Conservation (phyloP, 1,140 invertebrate species). For the Aporrectodea caliginosa region DNA sequence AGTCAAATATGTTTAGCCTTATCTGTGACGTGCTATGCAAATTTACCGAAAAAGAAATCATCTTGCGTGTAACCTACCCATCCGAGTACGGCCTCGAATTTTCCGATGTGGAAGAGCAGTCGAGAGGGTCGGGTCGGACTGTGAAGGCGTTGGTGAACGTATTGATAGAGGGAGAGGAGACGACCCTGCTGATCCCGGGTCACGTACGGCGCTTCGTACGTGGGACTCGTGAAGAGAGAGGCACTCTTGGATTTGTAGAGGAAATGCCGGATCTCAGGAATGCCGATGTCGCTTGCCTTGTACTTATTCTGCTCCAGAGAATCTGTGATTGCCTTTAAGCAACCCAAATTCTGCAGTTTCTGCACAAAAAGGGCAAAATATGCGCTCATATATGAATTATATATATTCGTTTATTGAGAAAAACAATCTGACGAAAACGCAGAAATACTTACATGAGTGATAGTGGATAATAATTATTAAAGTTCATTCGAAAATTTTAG, state of each 20-base stretch:
- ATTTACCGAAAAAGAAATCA: too few relatives aligned
- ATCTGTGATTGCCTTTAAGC: neutral
- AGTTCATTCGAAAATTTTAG: too few relatives aligned
- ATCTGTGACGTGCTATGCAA: too few relatives aligned
- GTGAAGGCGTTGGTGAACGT: constrained; percentile 75
- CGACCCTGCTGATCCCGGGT: constrained; percentile 59
- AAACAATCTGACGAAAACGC: too few relatives aligned
- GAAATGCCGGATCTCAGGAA: constrained; percentile 84
- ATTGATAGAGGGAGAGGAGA: constrained; percentile 53
- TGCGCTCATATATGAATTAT: too few relatives aligned
- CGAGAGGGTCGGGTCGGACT: constrained; percentile 74
- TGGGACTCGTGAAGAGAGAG: constrained; percentile 82
- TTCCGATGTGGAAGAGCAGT: constrained; percentile 77
- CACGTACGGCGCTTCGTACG: constrained; percentile 68
- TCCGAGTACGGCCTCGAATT: constrained; percentile 80
- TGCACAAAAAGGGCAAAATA: too few relatives aligned
- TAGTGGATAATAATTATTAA: too few relatives aligned
- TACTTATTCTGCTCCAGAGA: constrained; percentile 44
- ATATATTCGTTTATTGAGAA: too few relatives aligned
- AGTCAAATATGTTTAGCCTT: too few relatives aligned
- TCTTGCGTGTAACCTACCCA: too few relatives aligned
- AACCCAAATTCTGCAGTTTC: neutral
- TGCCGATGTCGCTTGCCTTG: constrained; percentile 66
- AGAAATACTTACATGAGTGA: too few relatives aligned
- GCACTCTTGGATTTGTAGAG: constrained; percentile 88